Evolutionary conservation across 2,888 invertebrate genomes (phyloP), one percentile per base, ranked within the genome.

Genomic region (Neoaliturus tenellus): DNA sequence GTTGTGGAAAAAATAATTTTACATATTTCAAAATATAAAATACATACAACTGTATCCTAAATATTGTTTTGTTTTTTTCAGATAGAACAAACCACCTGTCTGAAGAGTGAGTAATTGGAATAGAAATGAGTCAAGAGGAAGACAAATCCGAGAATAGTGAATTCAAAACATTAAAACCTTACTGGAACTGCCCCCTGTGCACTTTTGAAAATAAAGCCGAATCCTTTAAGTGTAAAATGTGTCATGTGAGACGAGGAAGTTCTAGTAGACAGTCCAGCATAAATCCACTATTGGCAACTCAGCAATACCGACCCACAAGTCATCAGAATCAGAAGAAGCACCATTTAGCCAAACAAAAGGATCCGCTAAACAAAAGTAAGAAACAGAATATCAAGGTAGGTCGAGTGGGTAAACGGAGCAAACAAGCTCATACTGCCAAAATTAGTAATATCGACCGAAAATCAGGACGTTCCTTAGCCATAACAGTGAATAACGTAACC

Each of bases 321-420:
- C 75, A 75, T 44, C 75, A 44, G 25, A 78, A 78, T 23, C 78
- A 78, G 51, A 78, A 78, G 78, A 78, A 78, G 33, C 78, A 78
- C 35, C 75, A 75, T 28, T 25, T 78, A 23, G n/a, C 33, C 25
- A 78, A 78, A 55, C 78, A 78, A 23, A 51, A n/a, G 10, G 78
- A 78, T 51, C 78, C 55, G 6, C 4, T n/a, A n/a, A 31, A 55
- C 25, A 78, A 78, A 33, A 55, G 10, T 28, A 78, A 78, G 23
- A 51, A 55, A 55, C 78, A 51, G n/a, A 55, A 35, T 55, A 20
- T 55, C n/a, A 78, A 78, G 23, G 35, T 78, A 17, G 78, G 78
- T 35, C 31, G 78, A 20, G 23, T 23, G 17, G 78, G 78, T 5
- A 78, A 78, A 23, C 51, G 78, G n/a, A 48, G 75, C 28, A 51